Base-by-base conservation (phyloP, 1,140 invertebrate species). In the Dinoponera quadriceps region DNA sequence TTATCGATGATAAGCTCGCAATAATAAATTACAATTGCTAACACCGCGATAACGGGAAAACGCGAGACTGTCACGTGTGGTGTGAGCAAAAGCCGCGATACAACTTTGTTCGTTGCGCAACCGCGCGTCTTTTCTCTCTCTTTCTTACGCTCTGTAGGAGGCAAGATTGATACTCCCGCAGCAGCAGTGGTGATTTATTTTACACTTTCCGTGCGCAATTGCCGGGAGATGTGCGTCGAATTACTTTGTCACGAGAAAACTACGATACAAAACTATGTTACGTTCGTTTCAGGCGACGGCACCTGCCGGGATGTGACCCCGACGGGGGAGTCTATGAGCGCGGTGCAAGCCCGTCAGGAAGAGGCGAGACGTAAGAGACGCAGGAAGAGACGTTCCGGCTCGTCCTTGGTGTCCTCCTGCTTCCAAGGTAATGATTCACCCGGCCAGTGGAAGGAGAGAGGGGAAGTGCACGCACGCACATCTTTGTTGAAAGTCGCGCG, bases 361-460 rank as follows among this genome's bases (percentile, higher is more conserved):
- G 97, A 98, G 94, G 97, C 97, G 87, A 96, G 97, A 90, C 96
- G 96, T 93, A 97, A 97, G 93, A 95, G 97, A 86, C 96, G 97
- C 87, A 98, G 97, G 95, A 98, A 98, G 96, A 98, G 97, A 95
- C 96, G 97, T 88, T 97, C 97, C 66, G 97, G 97, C 59, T 97
- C 97, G 89, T 98, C 97, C 72, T 95, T 98, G 81, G 97, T 98
- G 85, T 97, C 97, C 81, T 97, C 97, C 89, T 98, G 97, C 93
- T 98, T 98, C 94, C 97, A 98, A 96, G 97, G 97, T 98, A 91
- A 90, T 44, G 38, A 80, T 72, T 51, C 5, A 27, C 63, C 48
- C 16, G 65, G 18, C 44, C 16, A 3, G n/a, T 0, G 14, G 20
- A 3, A 18, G 55, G 27, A 14, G 16, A 48, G 33, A 72, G 22